Evolutionary conservation across 2,888 invertebrate species (phyloP), one percentile per base, ranked within the genome.

Genomic region (Charanyca ferruginea): DNA sequence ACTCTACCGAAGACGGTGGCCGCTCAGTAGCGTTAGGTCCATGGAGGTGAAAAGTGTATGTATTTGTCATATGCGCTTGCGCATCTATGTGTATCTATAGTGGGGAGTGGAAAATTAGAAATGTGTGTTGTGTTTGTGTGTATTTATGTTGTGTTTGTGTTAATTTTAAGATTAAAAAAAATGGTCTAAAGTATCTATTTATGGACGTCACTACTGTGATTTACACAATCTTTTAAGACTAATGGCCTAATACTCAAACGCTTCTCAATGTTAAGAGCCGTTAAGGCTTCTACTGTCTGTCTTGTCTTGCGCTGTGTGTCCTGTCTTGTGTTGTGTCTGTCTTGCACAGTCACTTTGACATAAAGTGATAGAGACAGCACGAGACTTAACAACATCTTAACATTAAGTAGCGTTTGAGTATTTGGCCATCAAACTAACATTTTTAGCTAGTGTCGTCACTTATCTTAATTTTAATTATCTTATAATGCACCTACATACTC

Each of bases 21-120:
- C 22, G 35, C 57, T 73, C 77, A 85, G 79, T 84, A 63, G 70
- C 61, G 57, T 55, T 48, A 11, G 23, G 60, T 57, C 72, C 69
- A 85, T 86, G 87, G 85, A 85, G 86, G 75, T 66, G 73, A 85
- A 71, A 73, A 70, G 48, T 81, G 80, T 80, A 83, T 60, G 83
- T 83, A 57, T 66, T 22, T 44, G 42, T 18, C 16, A 18, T 58
- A 23, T 60, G 52, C 48, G 53, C n/a, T 3, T 41, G 32, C 57
- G 35, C 61, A 32, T 55, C 42, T 42, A 7, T 42, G 52, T 55
- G 18, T 62, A 25, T 47, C 44, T 55, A 23, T 44, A 48, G 41
- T 58, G 9, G 38, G 45, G 20, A 51, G 54, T 51, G 18, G 7
- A 35, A 1, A 48, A 23, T 9, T 54, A 44, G 8, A 55, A 28